Conservation (phyloP, 2,888 invertebrate species). For the Homarus gammarus region DNA sequence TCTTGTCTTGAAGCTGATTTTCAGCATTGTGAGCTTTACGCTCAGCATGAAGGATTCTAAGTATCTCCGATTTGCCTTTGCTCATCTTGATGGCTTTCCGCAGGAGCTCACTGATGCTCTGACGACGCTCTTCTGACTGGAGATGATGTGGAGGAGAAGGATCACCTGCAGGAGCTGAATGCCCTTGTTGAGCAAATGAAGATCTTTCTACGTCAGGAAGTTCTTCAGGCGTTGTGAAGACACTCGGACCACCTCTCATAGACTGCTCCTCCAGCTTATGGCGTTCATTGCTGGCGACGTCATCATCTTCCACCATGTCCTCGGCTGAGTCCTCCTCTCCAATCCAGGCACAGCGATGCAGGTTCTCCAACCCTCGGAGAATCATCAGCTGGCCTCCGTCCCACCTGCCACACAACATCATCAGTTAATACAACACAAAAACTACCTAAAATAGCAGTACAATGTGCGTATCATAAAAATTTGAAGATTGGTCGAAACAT, state of each 20-base stretch:
- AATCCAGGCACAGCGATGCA: constrained; percentile 89
- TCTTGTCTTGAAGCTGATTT: not conserved
- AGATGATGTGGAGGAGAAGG: not conserved
- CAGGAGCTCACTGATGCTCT: constrained; percentile 47
- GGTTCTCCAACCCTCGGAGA: constrained; percentile 87
- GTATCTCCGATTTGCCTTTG: constrained; percentile 65
- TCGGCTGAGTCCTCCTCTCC: constrained; percentile 88
- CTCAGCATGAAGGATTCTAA: constrained; percentile 50
- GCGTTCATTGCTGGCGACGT: constrained; percentile 24
- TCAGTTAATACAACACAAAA: not conserved
- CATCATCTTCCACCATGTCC: constrained; percentile 79
- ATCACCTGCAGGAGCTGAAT: not conserved
- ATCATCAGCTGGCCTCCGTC: constrained; percentile 88
- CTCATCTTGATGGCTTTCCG: constrained; percentile 58
- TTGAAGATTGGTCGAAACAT: no score
- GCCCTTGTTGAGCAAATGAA: not conserved
- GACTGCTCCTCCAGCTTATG: not conserved
- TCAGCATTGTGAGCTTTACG: constrained; percentile 2
- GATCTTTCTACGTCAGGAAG: not conserved
- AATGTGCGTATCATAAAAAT: not conserved
- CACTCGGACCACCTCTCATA: not conserved
- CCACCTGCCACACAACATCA: constrained; percentile 81
- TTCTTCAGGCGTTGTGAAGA: not conserved
- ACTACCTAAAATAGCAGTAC: not conserved
- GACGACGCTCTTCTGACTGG: constrained; percentile 61